Base-by-base conservation (phyloP, 2,888 invertebrate genomes). In the Agriopis marginaria region DNA sequence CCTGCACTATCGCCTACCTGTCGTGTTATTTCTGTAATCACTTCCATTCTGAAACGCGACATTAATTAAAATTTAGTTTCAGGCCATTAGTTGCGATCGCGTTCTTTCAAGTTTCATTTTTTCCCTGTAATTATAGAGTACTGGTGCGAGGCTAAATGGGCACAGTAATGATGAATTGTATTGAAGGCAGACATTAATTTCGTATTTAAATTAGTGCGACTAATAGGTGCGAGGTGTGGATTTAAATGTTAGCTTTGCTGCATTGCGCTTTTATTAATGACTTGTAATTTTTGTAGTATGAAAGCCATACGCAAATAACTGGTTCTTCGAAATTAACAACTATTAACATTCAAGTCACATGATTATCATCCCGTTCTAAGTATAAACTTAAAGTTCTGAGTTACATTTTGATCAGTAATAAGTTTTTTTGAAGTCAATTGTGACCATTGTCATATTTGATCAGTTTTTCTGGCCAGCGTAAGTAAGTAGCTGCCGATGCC, bases 1-100 rank as follows among this genome's bases (percentile, higher is more conserved):
- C 59, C 62, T 82, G 83, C 86, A 86, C 85, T 83, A 83, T 80
- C 81, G 82, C 84, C 86, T 82, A 82, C 88, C 88, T 91, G 91
- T 91, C 92, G 92, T 89, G 91, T 93, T 93, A 91, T 89, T 92
- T 89, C 87, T 89, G 89, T 94, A 94, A 94, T 94, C 92, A 94
- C 92, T 93, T 92, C 91, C 90, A 92, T 92, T 93, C 85, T 93
- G 91, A 89, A 93, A 93, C 92, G 92, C 93, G 93, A 92, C 92
- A 94, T 92, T 94, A 94, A 94, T 94, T 94, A 94, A 94, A 94
- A 93, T 94, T 94, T 94, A 93, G 94, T 92, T 93, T 92, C 92
- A 93, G 93, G 81, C 93, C 93, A 93, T 94, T 93, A 93, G 93
- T 91, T 83, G 87, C 87, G 89, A 87, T 92, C 91, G 93, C 91